These are phyloP conservation scores for Cataglyphis altisquamis DNA, from an alignment of 2,888 invertebrate genomes.

Conservation along the genomic window DNA sequence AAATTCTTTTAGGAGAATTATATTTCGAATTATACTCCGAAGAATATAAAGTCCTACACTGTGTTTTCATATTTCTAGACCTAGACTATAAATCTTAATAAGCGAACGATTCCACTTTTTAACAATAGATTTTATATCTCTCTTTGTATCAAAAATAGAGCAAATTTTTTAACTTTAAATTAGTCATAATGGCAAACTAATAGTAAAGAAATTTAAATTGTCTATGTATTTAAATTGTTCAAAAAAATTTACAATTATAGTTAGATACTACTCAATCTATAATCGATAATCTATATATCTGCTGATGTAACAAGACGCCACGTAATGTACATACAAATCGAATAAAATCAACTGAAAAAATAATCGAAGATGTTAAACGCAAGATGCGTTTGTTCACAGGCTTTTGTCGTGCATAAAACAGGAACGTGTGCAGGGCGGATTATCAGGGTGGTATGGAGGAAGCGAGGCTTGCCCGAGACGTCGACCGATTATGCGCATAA, in stretches of 20 bases:
- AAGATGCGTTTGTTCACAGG: conserved; percentile 30
- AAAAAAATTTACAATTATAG: neutral
- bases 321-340: neutral
- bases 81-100: neutral
- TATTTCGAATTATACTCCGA: neutral
- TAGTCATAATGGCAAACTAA: neutral
- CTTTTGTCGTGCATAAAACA: conserved; percentile 29
- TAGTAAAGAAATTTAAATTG: neutral
- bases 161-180: neutral
- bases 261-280: neutral
- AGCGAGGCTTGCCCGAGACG: conserved; percentile 10
- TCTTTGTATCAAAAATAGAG: conserved; percentile 1
- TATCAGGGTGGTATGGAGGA: conserved; percentile 26
- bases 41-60: neutral
- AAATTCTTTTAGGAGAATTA: neutral
- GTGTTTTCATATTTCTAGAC: neutral
- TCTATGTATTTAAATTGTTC: neutral
- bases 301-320: neutral
- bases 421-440: conserved; percentile 40
- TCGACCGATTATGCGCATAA: conserved; percentile 78
- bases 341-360: neutral
- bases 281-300: neutral
- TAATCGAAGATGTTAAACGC: conserved; percentile 13
- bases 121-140: neutral
- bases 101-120: neutral